Base-by-base conservation (phyloP, 2,888 invertebrate genomes). In the Nephrocerus scutellatus region DNA sequence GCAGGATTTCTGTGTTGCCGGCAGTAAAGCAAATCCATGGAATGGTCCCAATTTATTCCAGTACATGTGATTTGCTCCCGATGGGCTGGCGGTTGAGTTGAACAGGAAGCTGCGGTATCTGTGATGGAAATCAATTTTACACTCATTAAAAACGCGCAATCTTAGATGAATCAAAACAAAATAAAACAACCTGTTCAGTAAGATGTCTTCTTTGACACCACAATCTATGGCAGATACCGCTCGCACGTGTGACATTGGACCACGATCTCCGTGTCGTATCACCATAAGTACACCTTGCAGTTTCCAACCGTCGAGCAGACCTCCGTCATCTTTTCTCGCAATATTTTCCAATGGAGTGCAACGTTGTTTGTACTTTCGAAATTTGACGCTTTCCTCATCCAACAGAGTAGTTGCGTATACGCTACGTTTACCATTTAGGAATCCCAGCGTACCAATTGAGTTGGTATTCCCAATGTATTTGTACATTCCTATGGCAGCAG, bases 181-280 rank as follows among this genome's bases (percentile, higher is more conserved):
- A 21, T 7, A 13, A 38, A 23, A 36, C 22, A 52, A 68, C 65
- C 58, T 66, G 45, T 66, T 66, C 21, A 69, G 54, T 38, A 68
- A 50, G 29, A 44, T 54, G 48, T 75, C 74, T 5, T 54, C 52
- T 23, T 63, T 56, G 18, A 66, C 71, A 25, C 82, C 82, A 63
- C 92, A 93, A 46, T 87, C 82, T 13, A 92, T 74, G 36, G 75
- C 75, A 33, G 82, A 80, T 24, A 87, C 82, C 42, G 83, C 84
- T 36, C 80, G 76, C 2, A 93, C 77, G 59, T 88, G 85, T 8
- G 86, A 82, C 46, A 93, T 72, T 0, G 92, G 87, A 0, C 91
- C 89, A 32, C 93, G 72, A 62, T 92, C 92, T 0, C 93, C 93
- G 61, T 93, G 93, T 12, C 93, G 74, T 5, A 88, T 81, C 31